Evolutionary conservation across 2,113 vertebrate genomes (phyloP).

Genomic region (Syrrhaptes paradoxus): DNA sequence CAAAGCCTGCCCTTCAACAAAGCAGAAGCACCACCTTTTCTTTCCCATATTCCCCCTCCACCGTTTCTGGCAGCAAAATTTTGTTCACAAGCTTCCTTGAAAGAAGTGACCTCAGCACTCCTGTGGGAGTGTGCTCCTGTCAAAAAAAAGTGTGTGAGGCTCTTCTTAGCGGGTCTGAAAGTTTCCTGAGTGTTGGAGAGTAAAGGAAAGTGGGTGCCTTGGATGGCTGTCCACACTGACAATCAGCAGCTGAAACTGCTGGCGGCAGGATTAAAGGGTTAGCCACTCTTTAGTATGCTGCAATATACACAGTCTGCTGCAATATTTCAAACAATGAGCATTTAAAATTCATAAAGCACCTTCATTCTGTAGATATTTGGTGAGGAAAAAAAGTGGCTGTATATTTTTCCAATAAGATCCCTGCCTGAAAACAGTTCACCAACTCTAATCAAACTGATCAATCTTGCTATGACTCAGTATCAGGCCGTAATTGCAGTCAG

Average conservation of each 20-base stretch:
- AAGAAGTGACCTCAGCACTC: background rate
- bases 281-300: background rate
- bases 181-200: background rate
- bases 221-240: background rate
- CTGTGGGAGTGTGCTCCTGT: background rate
- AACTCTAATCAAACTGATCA: background rate
- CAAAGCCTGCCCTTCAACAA: background rate
- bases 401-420: background rate
- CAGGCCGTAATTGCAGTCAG: background rate
- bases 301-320: background rate
- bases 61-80: background rate
- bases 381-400: background rate
- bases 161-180: background rate
- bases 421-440: background rate
- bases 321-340: background rate
- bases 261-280: background rate
- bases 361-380: background rate
- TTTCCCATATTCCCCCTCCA: background rate
- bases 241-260: background rate
- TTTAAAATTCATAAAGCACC: background rate
- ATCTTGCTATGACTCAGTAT: background rate
- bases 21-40: background rate
- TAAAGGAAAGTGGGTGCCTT: background rate
- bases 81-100: background rate
- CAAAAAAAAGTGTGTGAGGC: background rate